Conservation (phyloP, 1,140 invertebrate genomes). For the Phymorhynchus buccinoides region DNA sequence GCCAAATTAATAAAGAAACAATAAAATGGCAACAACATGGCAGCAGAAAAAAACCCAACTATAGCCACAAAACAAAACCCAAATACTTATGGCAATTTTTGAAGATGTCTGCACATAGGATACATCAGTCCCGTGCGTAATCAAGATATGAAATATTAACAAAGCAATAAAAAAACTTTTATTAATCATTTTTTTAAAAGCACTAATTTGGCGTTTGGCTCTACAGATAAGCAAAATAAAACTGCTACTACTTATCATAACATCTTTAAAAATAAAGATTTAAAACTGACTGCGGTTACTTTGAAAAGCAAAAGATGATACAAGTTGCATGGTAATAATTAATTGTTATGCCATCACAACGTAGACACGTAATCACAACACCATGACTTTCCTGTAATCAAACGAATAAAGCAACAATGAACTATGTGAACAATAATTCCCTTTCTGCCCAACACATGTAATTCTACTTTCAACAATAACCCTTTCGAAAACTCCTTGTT, state of each 20-base stretch:
- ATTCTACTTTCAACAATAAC: background rate
- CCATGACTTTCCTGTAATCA: background rate
- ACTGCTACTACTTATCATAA: background rate
- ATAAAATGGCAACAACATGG: background rate
- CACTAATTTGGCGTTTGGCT: background rate
- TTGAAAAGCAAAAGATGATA: background rate
- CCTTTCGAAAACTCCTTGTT: background rate
- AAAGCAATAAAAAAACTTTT: too few species aligned
- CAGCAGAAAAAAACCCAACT: background rate
- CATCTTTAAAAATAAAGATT: background rate
- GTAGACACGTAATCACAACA: background rate
- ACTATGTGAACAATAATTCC: background rate
- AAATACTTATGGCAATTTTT: background rate
- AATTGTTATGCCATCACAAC: conserved; percentile 1
- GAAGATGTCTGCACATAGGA: background rate
- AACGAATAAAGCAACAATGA: background rate
- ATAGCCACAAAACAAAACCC: background rate
- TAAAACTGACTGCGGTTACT: background rate
- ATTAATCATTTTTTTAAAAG: background rate
- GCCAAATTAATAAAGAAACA: background rate
- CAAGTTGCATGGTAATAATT: background rate
- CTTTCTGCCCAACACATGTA: background rate
- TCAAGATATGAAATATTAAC: background rate
- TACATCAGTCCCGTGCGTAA: background rate
- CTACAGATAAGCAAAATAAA: background rate